Conservation (phyloP, 2,797 vertebrate genomes). For the Pempheris klunzingeri region DNA sequence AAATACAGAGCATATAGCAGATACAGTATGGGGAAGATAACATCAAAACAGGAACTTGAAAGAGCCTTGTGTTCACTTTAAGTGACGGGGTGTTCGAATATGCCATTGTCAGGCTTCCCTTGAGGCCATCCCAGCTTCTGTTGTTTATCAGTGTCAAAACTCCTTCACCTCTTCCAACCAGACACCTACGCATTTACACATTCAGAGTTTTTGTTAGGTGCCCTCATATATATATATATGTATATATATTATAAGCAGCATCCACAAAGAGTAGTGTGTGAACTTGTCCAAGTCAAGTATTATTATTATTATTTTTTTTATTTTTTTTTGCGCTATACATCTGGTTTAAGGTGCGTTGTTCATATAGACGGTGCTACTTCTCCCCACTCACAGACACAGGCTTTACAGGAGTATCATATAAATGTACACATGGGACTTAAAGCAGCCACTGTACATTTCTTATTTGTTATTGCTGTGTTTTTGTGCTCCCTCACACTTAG, state of each 20-base stretch:
- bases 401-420: conserved; percentile 15
- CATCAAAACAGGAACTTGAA: conserved; percentile 65
- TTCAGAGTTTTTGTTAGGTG: conserved; percentile 3
- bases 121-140: conserved; percentile 39
- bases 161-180: conserved; percentile 44
- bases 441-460: conserved; percentile 42
- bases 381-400: background rate
- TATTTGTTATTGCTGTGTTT: conserved; percentile 39
- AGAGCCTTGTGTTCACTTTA: conserved; percentile 54
- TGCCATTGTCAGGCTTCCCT: conserved; percentile 56
- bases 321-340: background rate
- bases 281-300: background rate
- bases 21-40: conserved; percentile 46
- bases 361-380: background rate
- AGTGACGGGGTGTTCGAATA: conserved; percentile 46
- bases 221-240: too few species aligned
- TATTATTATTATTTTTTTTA: background rate
- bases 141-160: conserved; percentile 39
- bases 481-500: conserved; percentile 25
- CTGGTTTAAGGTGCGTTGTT: background rate
- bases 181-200: conserved; percentile 7
- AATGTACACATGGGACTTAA: conserved; percentile 41
- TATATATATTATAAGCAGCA: background rate
- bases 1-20: conserved; percentile 52
- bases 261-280: background rate